phyloP scores from a whole-genome alignment of 2,113 vertebrate species.

The Microcebus tavaratra region DNA sequence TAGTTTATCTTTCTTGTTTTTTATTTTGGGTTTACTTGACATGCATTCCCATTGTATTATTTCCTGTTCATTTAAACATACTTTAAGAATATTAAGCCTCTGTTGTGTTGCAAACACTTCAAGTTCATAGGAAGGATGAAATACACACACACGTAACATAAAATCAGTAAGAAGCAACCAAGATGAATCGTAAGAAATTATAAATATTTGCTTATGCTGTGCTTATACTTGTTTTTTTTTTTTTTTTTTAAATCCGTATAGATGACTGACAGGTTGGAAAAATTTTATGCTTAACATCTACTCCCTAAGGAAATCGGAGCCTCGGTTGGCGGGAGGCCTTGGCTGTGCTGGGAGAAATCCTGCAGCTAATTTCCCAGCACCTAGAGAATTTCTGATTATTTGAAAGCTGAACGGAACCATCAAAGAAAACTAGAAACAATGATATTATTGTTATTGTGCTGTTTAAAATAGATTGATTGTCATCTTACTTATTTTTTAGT shows the following conservation, averaged over 20 bases:
- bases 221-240: background rate
- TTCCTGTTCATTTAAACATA: background rate
- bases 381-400: background rate
- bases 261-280: background rate
- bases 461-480: conserved; percentile 33
- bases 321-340: background rate
- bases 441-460: background rate
- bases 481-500: conserved; percentile 20
- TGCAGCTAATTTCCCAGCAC: background rate
- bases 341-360: background rate
- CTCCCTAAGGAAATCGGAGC: background rate
- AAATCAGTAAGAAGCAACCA: background rate
- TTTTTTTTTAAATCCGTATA: background rate
- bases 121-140: background rate
- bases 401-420: conserved; percentile 12
- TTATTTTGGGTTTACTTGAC: background rate
- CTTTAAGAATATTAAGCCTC: conserved; percentile 2
- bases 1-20: background rate
- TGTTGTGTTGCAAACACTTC: background rate
- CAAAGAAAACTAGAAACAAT: background rate
- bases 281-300: background rate
- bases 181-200: background rate
- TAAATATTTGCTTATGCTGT: background rate
- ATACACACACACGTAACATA: background rate
- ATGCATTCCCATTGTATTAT: background rate